A percentile compares a stretch with the other conserved stretches of the same genome.
These are phyloP conservation scores for Leptopilina clavipes DNA, from an alignment of 1,140 invertebrate genomes.

Conservation along the genomic window DNA sequence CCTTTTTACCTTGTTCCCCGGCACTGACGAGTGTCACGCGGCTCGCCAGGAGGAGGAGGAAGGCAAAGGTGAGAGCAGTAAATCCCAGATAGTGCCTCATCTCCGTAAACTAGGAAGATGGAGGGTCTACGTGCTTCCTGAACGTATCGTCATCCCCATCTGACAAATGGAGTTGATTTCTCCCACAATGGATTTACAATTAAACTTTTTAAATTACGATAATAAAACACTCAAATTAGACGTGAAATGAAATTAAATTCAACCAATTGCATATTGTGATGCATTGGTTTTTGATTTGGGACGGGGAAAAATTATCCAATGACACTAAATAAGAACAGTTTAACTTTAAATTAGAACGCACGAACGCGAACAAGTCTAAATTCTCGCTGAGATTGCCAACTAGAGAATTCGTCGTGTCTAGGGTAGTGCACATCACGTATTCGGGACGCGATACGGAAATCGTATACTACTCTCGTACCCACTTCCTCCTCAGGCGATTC, in stretches of 20 bases:
- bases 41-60: slow-evolving; percentile 53
- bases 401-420: slow-evolving; percentile 30
- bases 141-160: slow-evolving; percentile 51
- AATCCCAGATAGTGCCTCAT: slow-evolving; percentile 55
- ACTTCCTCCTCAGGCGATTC: slow-evolving; percentile 26
- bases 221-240: background rate
- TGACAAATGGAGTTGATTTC: slow-evolving; percentile 29
- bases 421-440: slow-evolving; percentile 42
- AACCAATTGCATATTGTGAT: background rate
- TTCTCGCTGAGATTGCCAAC: slow-evolving; percentile 17
- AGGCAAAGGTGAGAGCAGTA: slow-evolving; percentile 51
- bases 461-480: slow-evolving; percentile 27
- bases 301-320: background rate
- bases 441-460: slow-evolving; percentile 30
- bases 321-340: background rate
- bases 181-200: background rate
- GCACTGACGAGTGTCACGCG: slow-evolving; percentile 49
- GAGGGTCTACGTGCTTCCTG: slow-evolving; percentile 56
- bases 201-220: background rate
- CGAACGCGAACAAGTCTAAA: slow-evolving; percentile 3
- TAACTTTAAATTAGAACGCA: background rate
- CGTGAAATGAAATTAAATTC: background rate
- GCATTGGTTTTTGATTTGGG: too few species aligned
- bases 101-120: slow-evolving; percentile 58
- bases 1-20: slow-evolving; percentile 56